Evolutionary conservation across 2,888 invertebrate species (phyloP), one percentile per base, ranked within the genome.

Genomic region (Aromia moschata): DNA sequence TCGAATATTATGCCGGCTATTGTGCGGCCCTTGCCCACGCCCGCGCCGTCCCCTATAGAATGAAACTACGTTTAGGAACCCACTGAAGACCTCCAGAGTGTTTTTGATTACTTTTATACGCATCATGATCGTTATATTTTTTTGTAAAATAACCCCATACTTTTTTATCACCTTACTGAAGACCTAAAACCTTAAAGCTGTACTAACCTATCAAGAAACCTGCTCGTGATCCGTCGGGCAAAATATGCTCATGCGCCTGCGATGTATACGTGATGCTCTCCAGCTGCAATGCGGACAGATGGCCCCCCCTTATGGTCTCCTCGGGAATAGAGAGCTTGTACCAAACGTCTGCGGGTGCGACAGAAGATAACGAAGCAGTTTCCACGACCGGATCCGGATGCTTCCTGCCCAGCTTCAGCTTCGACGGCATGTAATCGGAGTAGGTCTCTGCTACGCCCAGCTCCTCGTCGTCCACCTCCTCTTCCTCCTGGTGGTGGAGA

Each of bases 361-460:
- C 97, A 33, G 96, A 96, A 0, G 97, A 95, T 40, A 99, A 84
- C 0, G 98, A 98, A 5, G 97, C 97, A 0, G 99, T 99, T 81
- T 99, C 99, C 5, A 99, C 99, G 3, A 99, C 98, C 0, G 96
- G 93, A 83, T 99, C 99, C 0, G 99, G 99, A 86, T 99, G 99
- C 76, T 95, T 94, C 71, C 89, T 89, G 9, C 99, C 99, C 49
- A 96, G 83, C 82, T 94, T 94, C 71, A 97, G 83, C 85, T 99
- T 99, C 0, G 93, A 87, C 1, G 99, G 99, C 93, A 95, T 96
- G 78, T 99, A 99, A 76, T 98, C 97, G 3, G 96, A 92, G 77
- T 98, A 99, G 0, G 98, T 99, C 81, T 99, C 99, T 0, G 98
- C 97, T 12, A 98, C 96, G 10, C 97, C 98, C 87, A 98, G 90